phyloP scores from a whole-genome alignment of 2,113 vertebrate genomes.

The Gymnogyps californianus region DNA sequence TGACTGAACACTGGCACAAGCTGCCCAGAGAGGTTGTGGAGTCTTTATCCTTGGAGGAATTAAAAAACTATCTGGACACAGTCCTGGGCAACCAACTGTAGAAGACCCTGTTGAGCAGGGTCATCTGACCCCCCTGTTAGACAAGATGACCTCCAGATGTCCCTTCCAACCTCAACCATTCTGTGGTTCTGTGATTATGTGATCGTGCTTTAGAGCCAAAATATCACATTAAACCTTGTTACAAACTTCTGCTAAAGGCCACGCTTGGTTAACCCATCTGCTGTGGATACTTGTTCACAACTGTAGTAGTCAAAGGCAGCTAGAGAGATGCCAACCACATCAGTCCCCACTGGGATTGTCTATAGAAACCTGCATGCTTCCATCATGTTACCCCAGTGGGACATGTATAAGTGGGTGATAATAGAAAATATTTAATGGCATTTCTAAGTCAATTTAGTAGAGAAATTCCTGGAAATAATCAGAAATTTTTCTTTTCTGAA shows the following conservation, averaged over 20 bases:
- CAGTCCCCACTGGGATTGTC: neutral
- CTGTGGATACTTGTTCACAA: neutral
- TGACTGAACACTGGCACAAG: neutral
- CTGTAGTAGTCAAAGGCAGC: neutral
- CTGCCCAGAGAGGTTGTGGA: neutral
- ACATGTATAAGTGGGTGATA: neutral
- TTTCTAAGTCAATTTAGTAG: neutral
- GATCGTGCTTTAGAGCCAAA: neutral
- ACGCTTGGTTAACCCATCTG: neutral
- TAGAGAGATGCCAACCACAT: neutral
- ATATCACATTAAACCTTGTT: neutral
- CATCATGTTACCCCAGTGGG: neutral
- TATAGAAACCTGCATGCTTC: neutral
- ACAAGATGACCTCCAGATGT: neutral
- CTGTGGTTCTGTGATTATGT: neutral
- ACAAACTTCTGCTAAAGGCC: neutral
- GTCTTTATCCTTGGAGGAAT: neutral
- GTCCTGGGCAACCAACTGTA: neutral
- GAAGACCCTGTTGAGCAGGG: neutral
- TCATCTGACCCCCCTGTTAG: neutral
- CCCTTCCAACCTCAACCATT: neutral
- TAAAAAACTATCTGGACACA: neutral
- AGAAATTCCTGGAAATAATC: neutral
- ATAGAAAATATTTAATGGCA: neutral
- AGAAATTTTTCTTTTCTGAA: neutral